A percentile compares a stretch with the other conserved stretches of the same genome.
Evolutionary conservation across 2,888 invertebrate species (phyloP).

Genomic region (Lissocephala sabroskyi): DNA sequence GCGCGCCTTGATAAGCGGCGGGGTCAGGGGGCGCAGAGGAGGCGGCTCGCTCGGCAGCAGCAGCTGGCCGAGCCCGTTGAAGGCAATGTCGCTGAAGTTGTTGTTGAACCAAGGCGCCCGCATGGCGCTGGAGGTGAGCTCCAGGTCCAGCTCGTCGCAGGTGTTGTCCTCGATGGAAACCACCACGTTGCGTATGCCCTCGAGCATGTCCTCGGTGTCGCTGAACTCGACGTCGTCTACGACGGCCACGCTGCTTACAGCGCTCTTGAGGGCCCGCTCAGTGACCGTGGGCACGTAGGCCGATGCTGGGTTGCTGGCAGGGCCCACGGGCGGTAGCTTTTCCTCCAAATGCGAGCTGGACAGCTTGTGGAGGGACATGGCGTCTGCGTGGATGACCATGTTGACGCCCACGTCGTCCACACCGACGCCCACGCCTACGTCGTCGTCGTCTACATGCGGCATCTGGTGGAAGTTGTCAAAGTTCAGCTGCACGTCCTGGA

Average conservation of each 20-base stretch:
- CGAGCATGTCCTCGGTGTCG: slow-evolving; percentile 89
- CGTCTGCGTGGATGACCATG: slow-evolving; percentile 44
- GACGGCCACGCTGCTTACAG: slow-evolving; percentile 24
- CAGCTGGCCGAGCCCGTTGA: slow-evolving; percentile 36
- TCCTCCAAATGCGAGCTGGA: slow-evolving; percentile 16
- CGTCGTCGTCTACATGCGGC: slow-evolving; percentile 34
- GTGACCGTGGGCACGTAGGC: slow-evolving; percentile 11
- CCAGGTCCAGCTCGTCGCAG: slow-evolving; percentile 69
- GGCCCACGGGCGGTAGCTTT: slow-evolving; percentile 26
- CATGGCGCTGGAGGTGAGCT: slow-evolving; percentile 51
- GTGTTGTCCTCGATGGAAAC: slow-evolving; percentile 72
- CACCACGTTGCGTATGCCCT: slow-evolving; percentile 86
- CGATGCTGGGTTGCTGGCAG: slow-evolving; percentile 1
- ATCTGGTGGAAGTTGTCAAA: slow-evolving; percentile 64
- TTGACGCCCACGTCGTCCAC: slow-evolving; percentile 41
- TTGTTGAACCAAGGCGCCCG: slow-evolving; percentile 63
- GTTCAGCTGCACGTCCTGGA: slow-evolving; percentile 67
- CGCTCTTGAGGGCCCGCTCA: slow-evolving; percentile 23
- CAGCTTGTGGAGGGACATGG: slow-evolving; percentile 25
- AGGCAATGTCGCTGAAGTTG: slow-evolving; percentile 54
- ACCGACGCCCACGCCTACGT: not conserved
- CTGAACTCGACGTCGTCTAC: slow-evolving; percentile 80
- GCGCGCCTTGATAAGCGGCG: slow-evolving; percentile 3
- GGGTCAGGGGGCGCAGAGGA: slow-evolving; percentile 11
- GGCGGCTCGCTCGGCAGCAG: slow-evolving; percentile 47